Evolutionary conservation across 1,140 invertebrate species (phyloP).

Genomic region (Lamellibrachia luymesi): DNA sequence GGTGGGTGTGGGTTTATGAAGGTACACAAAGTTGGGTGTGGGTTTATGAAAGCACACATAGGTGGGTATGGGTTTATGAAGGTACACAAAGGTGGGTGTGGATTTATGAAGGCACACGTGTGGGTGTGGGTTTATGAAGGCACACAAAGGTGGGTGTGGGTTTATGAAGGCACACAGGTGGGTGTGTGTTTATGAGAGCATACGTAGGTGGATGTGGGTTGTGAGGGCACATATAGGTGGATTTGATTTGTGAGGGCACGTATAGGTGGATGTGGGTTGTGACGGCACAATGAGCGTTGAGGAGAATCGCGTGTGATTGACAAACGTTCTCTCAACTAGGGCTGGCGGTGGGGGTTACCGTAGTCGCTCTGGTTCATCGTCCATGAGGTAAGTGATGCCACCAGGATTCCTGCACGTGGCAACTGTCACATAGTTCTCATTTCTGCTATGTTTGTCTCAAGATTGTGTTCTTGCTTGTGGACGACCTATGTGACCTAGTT

Average conservation of each 20-base stretch:
- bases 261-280: not conserved
- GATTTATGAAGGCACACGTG: too few species aligned
- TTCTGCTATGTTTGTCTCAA: not conserved
- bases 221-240: not conserved
- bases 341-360: not conserved
- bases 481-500: not conserved
- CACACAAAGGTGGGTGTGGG: too few species aligned
- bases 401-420: not conserved
- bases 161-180: too few species aligned
- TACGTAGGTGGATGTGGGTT: too few species aligned
- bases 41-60: too few species aligned
- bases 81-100: too few species aligned
- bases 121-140: too few species aligned
- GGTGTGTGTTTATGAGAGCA: too few species aligned
- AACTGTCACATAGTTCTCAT: not conserved
- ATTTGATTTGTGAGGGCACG: not conserved
- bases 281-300: not conserved
- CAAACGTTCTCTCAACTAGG: not conserved
- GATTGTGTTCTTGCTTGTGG: not conserved
- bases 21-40: too few species aligned
- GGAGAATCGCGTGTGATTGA: not conserved
- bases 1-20: too few species aligned
- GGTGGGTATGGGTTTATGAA: too few species aligned
- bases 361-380: constrained; percentile 12
- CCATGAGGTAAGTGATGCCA: not conserved